Percentiles rank a stretch among this genome's conserved stretches.
Conservation (phyloP, 2,888 invertebrate species). For the Chorisops tibialis region DNA sequence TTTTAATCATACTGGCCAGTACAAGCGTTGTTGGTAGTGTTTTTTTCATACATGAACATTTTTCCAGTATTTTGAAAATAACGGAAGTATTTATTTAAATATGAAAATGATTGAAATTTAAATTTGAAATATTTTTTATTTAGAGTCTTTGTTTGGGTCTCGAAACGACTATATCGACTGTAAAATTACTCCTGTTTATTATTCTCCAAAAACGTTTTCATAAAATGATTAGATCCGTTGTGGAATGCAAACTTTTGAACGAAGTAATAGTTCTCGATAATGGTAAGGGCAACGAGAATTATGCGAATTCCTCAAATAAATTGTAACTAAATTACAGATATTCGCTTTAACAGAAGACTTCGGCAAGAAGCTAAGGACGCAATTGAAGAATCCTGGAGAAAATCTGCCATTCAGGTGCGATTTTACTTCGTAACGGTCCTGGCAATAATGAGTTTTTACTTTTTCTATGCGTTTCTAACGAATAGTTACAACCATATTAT, state of each 20-base stretch:
- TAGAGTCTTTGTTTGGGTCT: background rate
- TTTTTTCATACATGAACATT: background rate
- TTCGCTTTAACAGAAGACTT: background rate
- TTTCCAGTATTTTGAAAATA: background rate
- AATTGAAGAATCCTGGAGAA: constrained; percentile 2
- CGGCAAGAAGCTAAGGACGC: background rate
- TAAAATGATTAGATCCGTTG: background rate
- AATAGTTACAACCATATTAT: background rate
- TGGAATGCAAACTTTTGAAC: background rate
- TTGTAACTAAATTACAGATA: background rate
- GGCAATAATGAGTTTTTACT: background rate
- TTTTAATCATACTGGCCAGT: background rate
- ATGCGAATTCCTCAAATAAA: too few species aligned
- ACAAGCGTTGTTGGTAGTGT: background rate
- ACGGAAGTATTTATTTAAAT: background rate
- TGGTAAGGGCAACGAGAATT: too few species aligned
- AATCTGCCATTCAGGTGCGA: background rate
- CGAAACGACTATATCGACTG: background rate
- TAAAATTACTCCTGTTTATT: background rate
- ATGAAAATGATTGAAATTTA: background rate
- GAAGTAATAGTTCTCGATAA: background rate
- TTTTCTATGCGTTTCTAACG: background rate
- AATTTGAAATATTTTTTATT: background rate
- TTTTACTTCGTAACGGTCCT: background rate
- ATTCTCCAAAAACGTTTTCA: background rate